These are phyloP conservation scores for Macquaria ambigua DNA, from an alignment of 2,113 vertebrate genomes.

Conservation along the genomic window DNA sequence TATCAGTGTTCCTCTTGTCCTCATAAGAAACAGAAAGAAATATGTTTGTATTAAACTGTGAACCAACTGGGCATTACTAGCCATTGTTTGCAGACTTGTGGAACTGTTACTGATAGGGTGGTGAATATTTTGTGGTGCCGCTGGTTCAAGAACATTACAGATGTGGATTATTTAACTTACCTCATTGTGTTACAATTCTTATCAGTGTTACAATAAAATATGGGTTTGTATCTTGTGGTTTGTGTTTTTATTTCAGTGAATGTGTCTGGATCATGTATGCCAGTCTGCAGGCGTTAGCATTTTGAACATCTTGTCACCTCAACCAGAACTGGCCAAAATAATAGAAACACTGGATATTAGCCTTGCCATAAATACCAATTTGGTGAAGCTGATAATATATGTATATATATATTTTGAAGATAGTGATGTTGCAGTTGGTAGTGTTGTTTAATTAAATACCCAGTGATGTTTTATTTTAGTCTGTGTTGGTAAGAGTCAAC, in stretches of 20 bases:
- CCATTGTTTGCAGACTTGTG: conserved; percentile 73
- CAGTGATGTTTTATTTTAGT: too few species aligned
- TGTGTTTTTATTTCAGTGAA: neutral
- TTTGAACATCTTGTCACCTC: neutral
- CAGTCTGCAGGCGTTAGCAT: neutral
- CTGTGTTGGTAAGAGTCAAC: neutral
- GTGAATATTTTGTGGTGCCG: conserved; percentile 78
- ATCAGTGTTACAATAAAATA: conserved; percentile 96
- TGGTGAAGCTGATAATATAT: too few species aligned
- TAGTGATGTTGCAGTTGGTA: too few species aligned
- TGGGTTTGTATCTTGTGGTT: conserved; percentile 79
- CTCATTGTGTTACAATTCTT: conserved; percentile 94
- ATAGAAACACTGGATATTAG: neutral
- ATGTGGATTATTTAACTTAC: conserved; percentile 93
- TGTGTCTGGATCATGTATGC: neutral
- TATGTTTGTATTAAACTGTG: conserved; percentile 76
- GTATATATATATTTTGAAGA: too few species aligned
- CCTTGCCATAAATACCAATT: neutral
- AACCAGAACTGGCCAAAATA: neutral
- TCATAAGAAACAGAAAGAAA: conserved; percentile 52
- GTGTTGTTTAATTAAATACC: neutral
- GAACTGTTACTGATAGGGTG: conserved; percentile 70
- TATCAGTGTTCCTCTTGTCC: conserved; percentile 60
- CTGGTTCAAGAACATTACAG: conserved; percentile 77
- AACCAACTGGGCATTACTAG: conserved; percentile 53